Base-by-base conservation (phyloP, 2,113 vertebrate genomes). In the Gavia stellata region DNA sequence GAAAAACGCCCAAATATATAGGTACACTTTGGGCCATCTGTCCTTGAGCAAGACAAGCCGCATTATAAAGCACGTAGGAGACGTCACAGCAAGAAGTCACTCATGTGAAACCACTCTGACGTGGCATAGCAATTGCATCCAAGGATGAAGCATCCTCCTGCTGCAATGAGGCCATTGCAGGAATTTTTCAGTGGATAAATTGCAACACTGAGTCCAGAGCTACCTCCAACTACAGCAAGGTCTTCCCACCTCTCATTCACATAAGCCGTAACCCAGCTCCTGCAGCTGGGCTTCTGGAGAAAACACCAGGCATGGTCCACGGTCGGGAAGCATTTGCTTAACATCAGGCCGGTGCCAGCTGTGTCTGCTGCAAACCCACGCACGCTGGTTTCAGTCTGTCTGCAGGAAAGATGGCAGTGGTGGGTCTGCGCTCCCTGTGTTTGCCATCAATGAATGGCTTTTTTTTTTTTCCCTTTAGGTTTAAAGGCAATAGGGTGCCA, bases 31-130 rank as follows among this genome's bases (percentile, higher is more conserved):
- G 40, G 53, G n/a, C 24, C 24, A 42, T 33, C 67, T 88, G 34
- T 33, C 44, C 67, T 52, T 0, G 0, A 21, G 58, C 36, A 68
- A 38, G 42, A 50, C 9, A 28, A 88, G 14, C 25, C 67, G 70
- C 4, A 1, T 21, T 40, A 29, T 21, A n/a, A 26, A 86, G 55
- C 50, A 70, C 0, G 0, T 1, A 53, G 40, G 36, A 63, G 65
- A 66, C 36, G 45, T 50, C 78, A 38, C 28, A 40, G 33, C 7
- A 38, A 59, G 34, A 52, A 68, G 42, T 17, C 19, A 4, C 29
- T 45, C 17, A 0, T 6, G 28, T 29, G 81, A 53, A 84, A 62
- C 1, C 3, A 4, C 31, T 81, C 45, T 50, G 56, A 44, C 29
- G 17, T 0, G 33, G 10, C 44, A 63, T 9, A 84, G 59, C 25